Percentiles rank a stretch among this genome's conserved stretches.
Evolutionary conservation across 2,113 vertebrate species (phyloP).

Genomic region (Chauna torquata): DNA sequence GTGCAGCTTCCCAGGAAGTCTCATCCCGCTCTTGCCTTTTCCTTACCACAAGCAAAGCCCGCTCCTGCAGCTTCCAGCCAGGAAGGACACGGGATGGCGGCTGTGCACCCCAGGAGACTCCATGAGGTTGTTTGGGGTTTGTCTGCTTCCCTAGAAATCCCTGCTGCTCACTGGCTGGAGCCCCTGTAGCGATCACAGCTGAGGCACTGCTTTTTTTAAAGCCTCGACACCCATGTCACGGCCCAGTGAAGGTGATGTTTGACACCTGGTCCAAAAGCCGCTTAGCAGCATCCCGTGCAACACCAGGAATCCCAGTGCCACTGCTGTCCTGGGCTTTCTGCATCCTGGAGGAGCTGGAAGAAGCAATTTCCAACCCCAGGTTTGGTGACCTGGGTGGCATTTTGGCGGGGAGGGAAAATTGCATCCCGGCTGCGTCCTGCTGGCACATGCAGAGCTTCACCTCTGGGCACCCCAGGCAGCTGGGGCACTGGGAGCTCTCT

Average conservation of each 20-base stretch:
- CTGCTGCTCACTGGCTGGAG: neutral
- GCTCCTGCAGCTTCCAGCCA: neutral
- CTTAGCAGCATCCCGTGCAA: rapidly evolving
- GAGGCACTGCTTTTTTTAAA: neutral
- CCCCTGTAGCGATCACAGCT: rapidly evolving
- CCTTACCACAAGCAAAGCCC: neutral
- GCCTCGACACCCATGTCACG: rapidly evolving
- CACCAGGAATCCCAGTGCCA: neutral
- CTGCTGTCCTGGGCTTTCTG: rapidly evolving
- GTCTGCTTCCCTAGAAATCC: neutral
- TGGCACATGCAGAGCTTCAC: no score
- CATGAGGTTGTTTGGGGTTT: rapidly evolving
- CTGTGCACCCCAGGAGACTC: rapidly evolving
- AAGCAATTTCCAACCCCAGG: neutral
- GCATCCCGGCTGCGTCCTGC: no score
- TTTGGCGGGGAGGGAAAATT: neutral
- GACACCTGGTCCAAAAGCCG: rapidly evolving
- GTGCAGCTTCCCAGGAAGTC: neutral
- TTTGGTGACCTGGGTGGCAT: neutral
- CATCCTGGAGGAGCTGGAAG: neutral
- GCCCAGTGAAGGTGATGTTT: neutral
- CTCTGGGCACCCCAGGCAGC: rapidly evolving
- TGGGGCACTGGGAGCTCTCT: neutral
- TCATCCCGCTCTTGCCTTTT: neutral
- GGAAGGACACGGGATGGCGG: neutral